Evolutionary conservation across 2,113 vertebrate genomes (phyloP).

Genomic region (Prinia subflava): DNA sequence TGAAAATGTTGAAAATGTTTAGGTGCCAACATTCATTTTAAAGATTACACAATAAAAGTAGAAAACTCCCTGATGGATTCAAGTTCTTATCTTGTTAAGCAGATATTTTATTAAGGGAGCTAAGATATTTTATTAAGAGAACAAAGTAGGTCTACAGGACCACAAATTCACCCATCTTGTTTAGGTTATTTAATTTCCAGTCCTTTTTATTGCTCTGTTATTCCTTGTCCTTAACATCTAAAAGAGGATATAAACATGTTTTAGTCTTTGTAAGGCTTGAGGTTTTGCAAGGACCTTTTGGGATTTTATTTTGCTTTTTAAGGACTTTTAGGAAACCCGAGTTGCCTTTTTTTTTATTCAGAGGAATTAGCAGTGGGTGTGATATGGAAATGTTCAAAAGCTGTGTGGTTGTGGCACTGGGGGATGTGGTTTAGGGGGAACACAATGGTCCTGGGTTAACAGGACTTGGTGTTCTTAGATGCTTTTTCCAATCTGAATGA

Average conservation of each 20-base stretch:
- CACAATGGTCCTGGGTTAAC: neutral
- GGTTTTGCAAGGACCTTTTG: neutral
- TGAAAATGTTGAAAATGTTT: neutral
- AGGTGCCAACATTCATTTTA: neutral
- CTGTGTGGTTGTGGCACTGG: neutral
- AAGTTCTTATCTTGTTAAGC: neutral
- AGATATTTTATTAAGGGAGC: neutral
- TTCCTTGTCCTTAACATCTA: neutral
- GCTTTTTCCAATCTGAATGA: neutral
- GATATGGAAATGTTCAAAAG: neutral
- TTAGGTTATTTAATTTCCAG: neutral
- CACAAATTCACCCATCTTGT: neutral
- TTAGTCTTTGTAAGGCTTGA: neutral
- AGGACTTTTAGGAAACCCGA: neutral
- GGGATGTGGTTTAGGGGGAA: neutral
- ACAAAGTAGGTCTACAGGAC: neutral
- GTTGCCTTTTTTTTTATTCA: neutral
- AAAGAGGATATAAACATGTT: neutral
- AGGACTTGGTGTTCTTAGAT: neutral
- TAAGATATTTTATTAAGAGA: neutral
- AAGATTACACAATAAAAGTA: neutral
- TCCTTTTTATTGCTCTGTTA: neutral
- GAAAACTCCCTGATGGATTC: neutral
- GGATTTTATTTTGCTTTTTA: neutral
- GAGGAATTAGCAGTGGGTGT: neutral